phyloP scores from a whole-genome alignment of 2,797 vertebrate species.

The Cossypha polioptera region DNA sequence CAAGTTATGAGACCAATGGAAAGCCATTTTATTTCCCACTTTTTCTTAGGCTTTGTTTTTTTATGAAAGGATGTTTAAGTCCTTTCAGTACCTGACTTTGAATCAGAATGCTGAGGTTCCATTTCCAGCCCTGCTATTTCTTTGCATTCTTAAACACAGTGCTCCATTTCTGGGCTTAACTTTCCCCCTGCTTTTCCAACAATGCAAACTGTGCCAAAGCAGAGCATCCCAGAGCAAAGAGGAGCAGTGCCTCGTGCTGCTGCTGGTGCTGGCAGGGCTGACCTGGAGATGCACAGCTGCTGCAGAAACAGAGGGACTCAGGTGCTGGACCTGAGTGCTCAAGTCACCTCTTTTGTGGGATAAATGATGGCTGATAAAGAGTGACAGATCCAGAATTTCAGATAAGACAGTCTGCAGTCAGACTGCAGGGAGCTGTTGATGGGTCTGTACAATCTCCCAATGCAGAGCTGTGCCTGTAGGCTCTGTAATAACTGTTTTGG shows the following conservation, averaged over 20 bases:
- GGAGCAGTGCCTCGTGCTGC: background rate
- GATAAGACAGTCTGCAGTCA: background rate
- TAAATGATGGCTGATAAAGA: background rate
- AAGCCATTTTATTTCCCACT: background rate
- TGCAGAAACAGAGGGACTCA: background rate
- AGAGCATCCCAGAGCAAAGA: background rate
- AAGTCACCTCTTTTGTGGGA: background rate
- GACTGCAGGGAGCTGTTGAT: background rate
- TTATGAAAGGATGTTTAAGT: background rate
- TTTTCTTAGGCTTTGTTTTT: background rate
- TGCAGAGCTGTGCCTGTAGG: background rate
- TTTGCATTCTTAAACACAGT: background rate
- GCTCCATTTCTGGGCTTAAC: background rate
- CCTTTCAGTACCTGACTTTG: background rate
- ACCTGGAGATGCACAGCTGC: background rate
- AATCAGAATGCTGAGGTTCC: background rate
- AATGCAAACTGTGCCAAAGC: background rate
- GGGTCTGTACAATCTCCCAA: background rate
- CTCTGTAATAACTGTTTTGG: constrained; percentile 18
- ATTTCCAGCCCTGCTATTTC: background rate
- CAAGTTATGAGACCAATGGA: background rate
- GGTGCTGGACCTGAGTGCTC: background rate
- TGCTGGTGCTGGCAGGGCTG: background rate
- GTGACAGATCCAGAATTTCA: background rate
- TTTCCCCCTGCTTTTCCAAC: background rate